Percentiles rank a stretch among this genome's conserved stretches.
These are phyloP conservation scores for Orussus abietinus DNA, from an alignment of 1,140 invertebrate species.

Conservation along the genomic window DNA sequence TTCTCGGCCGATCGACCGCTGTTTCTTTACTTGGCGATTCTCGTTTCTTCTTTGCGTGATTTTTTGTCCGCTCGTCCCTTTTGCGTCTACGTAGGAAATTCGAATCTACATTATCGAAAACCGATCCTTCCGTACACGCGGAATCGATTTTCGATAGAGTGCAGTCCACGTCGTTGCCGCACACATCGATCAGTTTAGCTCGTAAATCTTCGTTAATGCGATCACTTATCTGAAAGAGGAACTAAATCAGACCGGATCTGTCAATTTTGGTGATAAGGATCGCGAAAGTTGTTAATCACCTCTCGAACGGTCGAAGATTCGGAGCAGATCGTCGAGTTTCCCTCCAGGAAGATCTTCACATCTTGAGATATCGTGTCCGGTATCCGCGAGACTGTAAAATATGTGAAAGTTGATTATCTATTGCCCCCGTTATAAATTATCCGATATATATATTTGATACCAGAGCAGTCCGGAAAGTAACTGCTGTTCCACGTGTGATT, in stretches of 20 bases:
- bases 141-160: slow-evolving; percentile 29
- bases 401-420: too few relatives aligned
- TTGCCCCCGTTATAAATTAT: neutral
- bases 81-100: slow-evolving; percentile 26
- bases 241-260: slow-evolving; percentile 9
- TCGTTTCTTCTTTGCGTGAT: slow-evolving; percentile 14
- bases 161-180: slow-evolving; percentile 34
- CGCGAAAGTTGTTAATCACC: slow-evolving; percentile 16
- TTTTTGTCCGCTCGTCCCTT: slow-evolving; percentile 15
- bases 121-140: too few relatives aligned
- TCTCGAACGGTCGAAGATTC: slow-evolving; percentile 28
- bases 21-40: slow-evolving; percentile 2
- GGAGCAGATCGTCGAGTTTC: slow-evolving; percentile 35
- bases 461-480: slow-evolving; percentile 59
- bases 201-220: slow-evolving; percentile 32
- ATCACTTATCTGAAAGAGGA: slow-evolving; percentile 22
- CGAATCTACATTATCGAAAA: slow-evolving; percentile 25
- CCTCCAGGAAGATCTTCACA: slow-evolving; percentile 40
- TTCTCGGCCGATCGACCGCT: neutral
- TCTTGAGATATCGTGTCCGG: slow-evolving; percentile 43
- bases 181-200: slow-evolving; percentile 26
- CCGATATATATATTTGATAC: slow-evolving; percentile 35
- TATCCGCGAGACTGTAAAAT: slow-evolving; percentile 37
- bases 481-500: slow-evolving; percentile 35
- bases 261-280: neutral